Conservation (phyloP, 2,888 invertebrate genomes). For the Thysanoteuthis rhombus region DNA sequence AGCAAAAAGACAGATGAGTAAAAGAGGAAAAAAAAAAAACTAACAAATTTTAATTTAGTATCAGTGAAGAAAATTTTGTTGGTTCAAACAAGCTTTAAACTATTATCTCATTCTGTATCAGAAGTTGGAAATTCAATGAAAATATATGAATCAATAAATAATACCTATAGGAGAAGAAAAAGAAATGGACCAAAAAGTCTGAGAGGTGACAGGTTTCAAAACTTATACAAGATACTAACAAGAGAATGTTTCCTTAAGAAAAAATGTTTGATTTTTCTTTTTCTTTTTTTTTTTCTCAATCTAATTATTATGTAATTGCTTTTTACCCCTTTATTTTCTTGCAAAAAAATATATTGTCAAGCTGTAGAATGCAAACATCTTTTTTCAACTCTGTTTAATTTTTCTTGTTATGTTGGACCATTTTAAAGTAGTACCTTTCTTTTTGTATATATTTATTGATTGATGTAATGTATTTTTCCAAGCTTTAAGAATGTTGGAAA, state of each 20-base stretch:
- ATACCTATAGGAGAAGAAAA: background rate
- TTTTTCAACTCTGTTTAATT: background rate
- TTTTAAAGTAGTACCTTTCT: background rate
- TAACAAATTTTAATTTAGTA: background rate
- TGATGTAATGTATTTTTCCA: slow-evolving; percentile 1
- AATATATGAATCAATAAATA: background rate
- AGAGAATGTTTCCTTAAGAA: background rate
- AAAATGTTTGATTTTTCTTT: no score
- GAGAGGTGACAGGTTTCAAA: background rate
- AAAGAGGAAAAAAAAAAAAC: background rate
- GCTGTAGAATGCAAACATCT: background rate
- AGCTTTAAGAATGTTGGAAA: background rate
- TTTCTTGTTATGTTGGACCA: background rate
- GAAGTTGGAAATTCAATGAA: background rate
- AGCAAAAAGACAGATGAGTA: background rate
- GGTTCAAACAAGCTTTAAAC: background rate
- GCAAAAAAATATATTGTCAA: background rate
- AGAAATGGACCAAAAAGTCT: background rate
- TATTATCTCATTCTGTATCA: background rate
- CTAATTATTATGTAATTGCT: background rate
- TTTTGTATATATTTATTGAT: background rate
- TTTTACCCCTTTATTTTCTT: background rate
- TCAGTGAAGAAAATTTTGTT: background rate
- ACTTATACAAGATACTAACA: background rate
- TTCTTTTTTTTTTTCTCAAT: no score